A percentile compares a stretch with the other conserved stretches of the same genome.
phyloP scores from a whole-genome alignment of 92 coral and sea anemone genomes.

The Epizoanthus rinbou region DNA sequence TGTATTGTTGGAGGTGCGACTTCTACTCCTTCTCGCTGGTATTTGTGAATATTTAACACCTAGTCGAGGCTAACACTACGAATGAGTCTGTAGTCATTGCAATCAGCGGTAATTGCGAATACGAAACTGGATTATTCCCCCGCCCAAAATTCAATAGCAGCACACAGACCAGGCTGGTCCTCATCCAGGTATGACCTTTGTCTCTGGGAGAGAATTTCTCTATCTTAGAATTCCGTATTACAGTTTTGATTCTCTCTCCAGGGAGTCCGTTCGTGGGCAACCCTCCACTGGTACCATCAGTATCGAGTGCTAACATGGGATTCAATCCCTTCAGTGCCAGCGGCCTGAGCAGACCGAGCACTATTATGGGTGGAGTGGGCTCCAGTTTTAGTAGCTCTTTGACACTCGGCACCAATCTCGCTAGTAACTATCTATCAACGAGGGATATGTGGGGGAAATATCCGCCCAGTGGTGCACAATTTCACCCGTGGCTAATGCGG shows the following conservation, averaged over 20 bases:
- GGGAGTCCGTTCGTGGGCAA: constrained; percentile 45
- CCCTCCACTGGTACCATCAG: constrained; percentile 58
- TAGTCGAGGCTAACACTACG: neutral
- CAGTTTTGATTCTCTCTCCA: neutral
- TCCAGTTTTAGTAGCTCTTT: constrained; percentile 53
- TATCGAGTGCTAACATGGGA: constrained; percentile 62
- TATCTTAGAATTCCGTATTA: too few species aligned
- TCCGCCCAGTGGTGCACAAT: constrained; percentile 58
- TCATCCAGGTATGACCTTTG: constrained; percentile 44
- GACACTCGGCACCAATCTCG: constrained; percentile 62
- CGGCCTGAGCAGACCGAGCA: constrained; percentile 61
- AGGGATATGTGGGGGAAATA: constrained; percentile 69
- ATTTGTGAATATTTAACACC: too few species aligned
- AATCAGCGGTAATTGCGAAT: too few species aligned
- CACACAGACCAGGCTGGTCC: constrained; percentile 40
- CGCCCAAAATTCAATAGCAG: too few species aligned
- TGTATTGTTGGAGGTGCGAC: too few species aligned
- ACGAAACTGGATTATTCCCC: too few species aligned
- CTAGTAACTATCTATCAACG: constrained; percentile 53
- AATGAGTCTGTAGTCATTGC: too few species aligned
- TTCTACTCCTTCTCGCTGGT: too few species aligned
- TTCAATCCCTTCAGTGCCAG: constrained; percentile 50
- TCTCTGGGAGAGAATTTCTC: neutral
- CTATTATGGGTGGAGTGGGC: constrained; percentile 65
- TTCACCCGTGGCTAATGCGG: constrained; percentile 77